Evolutionary conservation across 2,888 invertebrate genomes (phyloP).

Genomic region (Belgica antarctica): DNA sequence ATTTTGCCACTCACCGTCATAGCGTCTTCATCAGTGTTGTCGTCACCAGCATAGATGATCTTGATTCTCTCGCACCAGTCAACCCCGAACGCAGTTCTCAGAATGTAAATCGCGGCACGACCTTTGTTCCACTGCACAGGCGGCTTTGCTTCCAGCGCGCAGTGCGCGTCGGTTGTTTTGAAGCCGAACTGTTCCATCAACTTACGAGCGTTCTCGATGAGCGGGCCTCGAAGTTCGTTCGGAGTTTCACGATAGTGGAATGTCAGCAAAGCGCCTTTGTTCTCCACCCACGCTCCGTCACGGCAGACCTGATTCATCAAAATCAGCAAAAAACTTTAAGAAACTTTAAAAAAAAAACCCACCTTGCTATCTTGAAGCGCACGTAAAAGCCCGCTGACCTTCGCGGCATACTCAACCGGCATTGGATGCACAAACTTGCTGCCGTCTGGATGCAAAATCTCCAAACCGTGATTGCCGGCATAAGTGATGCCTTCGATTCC

Average conservation of each 20-base stretch:
- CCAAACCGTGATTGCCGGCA: slow-evolving; percentile 84
- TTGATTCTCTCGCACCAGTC: slow-evolving; percentile 89
- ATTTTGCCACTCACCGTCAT: slow-evolving; percentile 65
- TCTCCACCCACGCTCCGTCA: slow-evolving; percentile 90
- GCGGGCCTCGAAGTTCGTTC: slow-evolving; percentile 62
- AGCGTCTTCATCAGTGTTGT: slow-evolving; percentile 85
- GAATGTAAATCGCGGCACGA: slow-evolving; percentile 85
- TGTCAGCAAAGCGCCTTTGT: slow-evolving; percentile 81
- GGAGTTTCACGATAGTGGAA: slow-evolving; percentile 87
- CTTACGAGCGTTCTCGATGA: slow-evolving; percentile 69
- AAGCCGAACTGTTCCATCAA: slow-evolving; percentile 77
- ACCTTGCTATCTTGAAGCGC: slow-evolving; percentile 72
- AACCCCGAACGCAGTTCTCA: slow-evolving; percentile 84
- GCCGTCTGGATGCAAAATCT: slow-evolving; percentile 85
- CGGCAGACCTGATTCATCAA: slow-evolving; percentile 64
- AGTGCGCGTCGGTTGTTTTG: slow-evolving; percentile 74
- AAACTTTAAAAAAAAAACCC: slow-evolving; percentile 7
- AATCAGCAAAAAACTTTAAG: slow-evolving; percentile 34
- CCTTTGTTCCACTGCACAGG: slow-evolving; percentile 91
- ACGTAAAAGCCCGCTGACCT: slow-evolving; percentile 73
- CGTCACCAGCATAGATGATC: slow-evolving; percentile 87
- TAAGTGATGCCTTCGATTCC: slow-evolving; percentile 88
- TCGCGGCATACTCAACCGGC: slow-evolving; percentile 79
- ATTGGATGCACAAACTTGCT: slow-evolving; percentile 88
- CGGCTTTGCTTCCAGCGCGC: slow-evolving; percentile 86